Evolutionary conservation across 30 jellyfish, hydroid and myxozoan species (phyloP).

Genomic region (Aurelia aurita): DNA sequence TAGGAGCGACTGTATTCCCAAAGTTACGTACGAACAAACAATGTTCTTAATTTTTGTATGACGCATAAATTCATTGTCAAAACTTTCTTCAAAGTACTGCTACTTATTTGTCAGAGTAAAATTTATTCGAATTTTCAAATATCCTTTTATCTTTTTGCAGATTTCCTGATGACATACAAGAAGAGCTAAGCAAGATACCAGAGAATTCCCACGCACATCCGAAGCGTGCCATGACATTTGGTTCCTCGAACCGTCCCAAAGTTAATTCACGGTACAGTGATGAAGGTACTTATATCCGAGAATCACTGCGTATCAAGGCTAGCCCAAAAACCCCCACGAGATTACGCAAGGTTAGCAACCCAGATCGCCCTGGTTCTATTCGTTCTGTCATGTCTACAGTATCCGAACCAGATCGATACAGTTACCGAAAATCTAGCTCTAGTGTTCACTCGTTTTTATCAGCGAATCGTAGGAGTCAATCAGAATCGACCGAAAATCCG

Average conservation of each 20-base stretch:
- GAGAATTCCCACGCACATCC: constrained; percentile 49
- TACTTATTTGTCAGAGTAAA: too few relatives aligned
- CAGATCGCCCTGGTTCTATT: constrained; percentile 70
- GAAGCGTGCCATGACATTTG: constrained; percentile 62
- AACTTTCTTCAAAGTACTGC: too few relatives aligned
- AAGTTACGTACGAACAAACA: too few relatives aligned
- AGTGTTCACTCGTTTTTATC: constrained; percentile 33
- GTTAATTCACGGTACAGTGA: constrained; percentile 64
- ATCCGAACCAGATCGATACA: constrained; percentile 67
- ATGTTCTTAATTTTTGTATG: too few relatives aligned
- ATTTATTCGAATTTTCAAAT: too few relatives aligned
- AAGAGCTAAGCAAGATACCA: constrained; percentile 57
- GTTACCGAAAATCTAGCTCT: constrained; percentile 53
- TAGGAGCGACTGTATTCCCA: too few relatives aligned
- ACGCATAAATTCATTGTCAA: too few relatives aligned
- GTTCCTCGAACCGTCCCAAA: constrained; percentile 35
- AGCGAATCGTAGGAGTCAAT: constrained; percentile 62
- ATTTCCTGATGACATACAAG: constrained; percentile 64
- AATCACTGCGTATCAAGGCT: constrained; percentile 38
- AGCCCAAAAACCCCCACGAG: constrained; percentile 22
- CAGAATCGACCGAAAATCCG: constrained; percentile 49
- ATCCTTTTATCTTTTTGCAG: background rate
- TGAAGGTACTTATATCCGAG: constrained; percentile 58
- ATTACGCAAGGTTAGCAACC: constrained; percentile 50
- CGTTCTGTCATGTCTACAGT: constrained; percentile 66